Percentiles rank a stretch among this genome's conserved stretches.
These are phyloP conservation scores for Agelaius tricolor DNA, from an alignment of 2,113 vertebrate species.

Conservation along the genomic window DNA sequence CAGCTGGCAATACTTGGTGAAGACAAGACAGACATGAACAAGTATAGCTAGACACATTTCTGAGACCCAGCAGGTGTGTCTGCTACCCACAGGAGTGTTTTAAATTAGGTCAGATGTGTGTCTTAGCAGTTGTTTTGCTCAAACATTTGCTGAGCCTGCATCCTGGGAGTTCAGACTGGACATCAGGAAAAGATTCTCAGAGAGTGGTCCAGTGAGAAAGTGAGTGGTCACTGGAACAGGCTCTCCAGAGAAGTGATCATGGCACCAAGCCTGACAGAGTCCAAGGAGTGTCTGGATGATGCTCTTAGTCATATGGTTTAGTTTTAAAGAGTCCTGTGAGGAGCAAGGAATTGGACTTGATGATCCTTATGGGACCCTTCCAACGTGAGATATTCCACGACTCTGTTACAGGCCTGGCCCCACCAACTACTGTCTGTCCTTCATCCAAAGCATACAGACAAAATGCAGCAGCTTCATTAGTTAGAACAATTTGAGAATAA, in stretches of 20 bases:
- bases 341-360: background rate
- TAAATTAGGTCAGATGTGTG: background rate
- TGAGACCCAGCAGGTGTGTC: background rate
- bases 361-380: background rate
- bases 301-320: background rate
- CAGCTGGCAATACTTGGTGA: background rate
- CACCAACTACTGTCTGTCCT: background rate
- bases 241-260: background rate
- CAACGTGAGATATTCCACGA: background rate
- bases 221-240: background rate
- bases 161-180: background rate
- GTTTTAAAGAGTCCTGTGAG: background rate
- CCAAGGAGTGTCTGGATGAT: background rate
- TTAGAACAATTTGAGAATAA: background rate
- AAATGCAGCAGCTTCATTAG: background rate
- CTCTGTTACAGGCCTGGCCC: background rate
- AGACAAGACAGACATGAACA: background rate
- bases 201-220: background rate
- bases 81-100: background rate
- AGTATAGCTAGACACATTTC: background rate
- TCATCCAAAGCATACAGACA: background rate
- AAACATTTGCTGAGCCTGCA: background rate
- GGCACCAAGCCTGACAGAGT: background rate
- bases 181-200: background rate
- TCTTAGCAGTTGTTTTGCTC: background rate